Conservation (phyloP, 2,888 invertebrate genomes). For the Dione juno region DNA sequence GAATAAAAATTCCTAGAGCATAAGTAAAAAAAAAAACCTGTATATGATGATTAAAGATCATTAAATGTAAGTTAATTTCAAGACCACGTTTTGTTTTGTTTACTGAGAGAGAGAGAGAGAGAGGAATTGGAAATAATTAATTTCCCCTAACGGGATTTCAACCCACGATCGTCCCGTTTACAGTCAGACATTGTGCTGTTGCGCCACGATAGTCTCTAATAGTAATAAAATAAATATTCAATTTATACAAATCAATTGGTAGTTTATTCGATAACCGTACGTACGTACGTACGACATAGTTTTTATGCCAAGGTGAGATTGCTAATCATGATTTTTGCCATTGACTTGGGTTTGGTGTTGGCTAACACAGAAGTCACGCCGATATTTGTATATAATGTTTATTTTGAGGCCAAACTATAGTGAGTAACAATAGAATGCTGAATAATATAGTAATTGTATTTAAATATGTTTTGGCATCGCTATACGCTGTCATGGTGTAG, state of each 20-base stretch:
- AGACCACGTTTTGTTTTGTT: too few relatives aligned
- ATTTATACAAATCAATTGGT: neutral
- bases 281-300: slow-evolving; percentile 41
- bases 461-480: neutral
- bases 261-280: slow-evolving; percentile 45
- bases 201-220: neutral
- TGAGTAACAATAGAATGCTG: slow-evolving; percentile 10
- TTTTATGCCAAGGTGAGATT: slow-evolving; percentile 51
- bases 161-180: neutral
- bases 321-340: slow-evolving; percentile 37
- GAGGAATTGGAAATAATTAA: too few relatives aligned
- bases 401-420: slow-evolving; percentile 33
- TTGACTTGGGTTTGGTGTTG: slow-evolving; percentile 39
- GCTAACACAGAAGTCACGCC: slow-evolving; percentile 40
- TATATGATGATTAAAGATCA: too few relatives aligned
- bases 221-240: neutral
- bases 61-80: too few relatives aligned
- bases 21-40: too few relatives aligned
- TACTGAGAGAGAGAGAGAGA: too few relatives aligned
- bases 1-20: too few relatives aligned
- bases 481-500: too few relatives aligned
- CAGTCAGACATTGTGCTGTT: too few relatives aligned
- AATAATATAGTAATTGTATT: neutral
- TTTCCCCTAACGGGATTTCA: neutral
- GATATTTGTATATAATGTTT: slow-evolving; percentile 41